Conservation (phyloP, 2,888 invertebrate genomes). For the Cinara cedri region DNA sequence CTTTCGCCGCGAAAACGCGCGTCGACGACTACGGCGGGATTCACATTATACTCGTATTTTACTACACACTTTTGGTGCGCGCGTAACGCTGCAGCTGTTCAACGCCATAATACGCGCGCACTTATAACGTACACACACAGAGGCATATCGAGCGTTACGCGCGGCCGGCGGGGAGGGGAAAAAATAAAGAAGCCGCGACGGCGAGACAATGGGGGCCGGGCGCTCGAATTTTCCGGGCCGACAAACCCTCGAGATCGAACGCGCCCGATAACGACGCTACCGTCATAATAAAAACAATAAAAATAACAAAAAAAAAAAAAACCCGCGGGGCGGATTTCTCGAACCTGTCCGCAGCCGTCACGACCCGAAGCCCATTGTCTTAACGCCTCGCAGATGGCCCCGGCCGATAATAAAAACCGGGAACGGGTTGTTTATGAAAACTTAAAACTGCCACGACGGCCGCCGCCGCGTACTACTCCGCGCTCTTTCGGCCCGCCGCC, state of each 20-base stretch:
- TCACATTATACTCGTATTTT: slow-evolving; percentile 40
- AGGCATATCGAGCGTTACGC: too few relatives aligned
- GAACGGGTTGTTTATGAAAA: slow-evolving; percentile 53
- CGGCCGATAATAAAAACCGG: slow-evolving; percentile 54
- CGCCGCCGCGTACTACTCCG: too few relatives aligned
- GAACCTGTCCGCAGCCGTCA: slow-evolving; percentile 56
- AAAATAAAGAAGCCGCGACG: too few relatives aligned
- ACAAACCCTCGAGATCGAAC: slow-evolving; percentile 55
- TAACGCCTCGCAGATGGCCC: slow-evolving; percentile 54
- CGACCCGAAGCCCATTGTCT: slow-evolving; percentile 56
- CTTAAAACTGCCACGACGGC: slow-evolving; percentile 29
- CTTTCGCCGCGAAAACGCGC: not conserved
- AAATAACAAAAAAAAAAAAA: too few relatives aligned
- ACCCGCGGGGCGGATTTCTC: slow-evolving; percentile 55
- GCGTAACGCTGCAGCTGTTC: too few relatives aligned
- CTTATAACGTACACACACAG: too few relatives aligned
- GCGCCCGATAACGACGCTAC: slow-evolving; percentile 45
- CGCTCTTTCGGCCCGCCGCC: not conserved
- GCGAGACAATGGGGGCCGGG: slow-evolving; percentile 51
- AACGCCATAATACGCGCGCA: too few relatives aligned
- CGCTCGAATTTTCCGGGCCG: slow-evolving; percentile 56
- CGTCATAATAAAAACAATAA: slow-evolving; percentile 57
- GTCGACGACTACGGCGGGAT: slow-evolving; percentile 13
- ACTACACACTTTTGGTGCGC: slow-evolving; percentile 18
- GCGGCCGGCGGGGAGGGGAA: too few relatives aligned